Evolutionary conservation across 2,888 invertebrate species (phyloP).

Genomic region (Dolichopus griseipennis): DNA sequence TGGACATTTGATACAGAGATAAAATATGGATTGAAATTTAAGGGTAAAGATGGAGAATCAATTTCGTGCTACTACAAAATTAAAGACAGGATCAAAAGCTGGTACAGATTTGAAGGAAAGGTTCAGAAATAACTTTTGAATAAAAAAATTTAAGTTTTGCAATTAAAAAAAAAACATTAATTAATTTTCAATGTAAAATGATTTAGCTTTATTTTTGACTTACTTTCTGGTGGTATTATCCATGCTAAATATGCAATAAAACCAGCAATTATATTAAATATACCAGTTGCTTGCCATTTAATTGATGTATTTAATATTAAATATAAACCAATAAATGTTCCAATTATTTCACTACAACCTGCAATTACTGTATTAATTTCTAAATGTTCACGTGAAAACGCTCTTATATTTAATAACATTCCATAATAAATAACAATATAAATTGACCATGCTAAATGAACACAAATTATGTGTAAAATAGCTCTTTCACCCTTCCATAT

Average conservation of each 20-base stretch:
- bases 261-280: conserved; percentile 41
- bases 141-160: no score
- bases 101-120: no score
- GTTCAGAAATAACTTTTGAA: no score
- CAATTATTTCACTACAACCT: conserved; percentile 40
- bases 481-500: conserved; percentile 42
- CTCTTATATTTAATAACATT: conserved; percentile 44
- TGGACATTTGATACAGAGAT: no score
- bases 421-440: conserved; percentile 45
- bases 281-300: conserved; percentile 41
- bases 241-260: conserved; percentile 39
- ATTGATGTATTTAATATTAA: conserved; percentile 37
- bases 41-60: no score
- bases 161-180: no score
- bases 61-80: no score
- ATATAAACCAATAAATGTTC: conserved; percentile 40
- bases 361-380: conserved; percentile 43
- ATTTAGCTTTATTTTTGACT: conserved; percentile 19
- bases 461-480: conserved; percentile 37
- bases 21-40: no score
- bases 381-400: conserved; percentile 43
- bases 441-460: conserved; percentile 41
- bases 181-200: no score
- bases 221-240: conserved; percentile 37
- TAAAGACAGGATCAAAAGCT: no score